Evolutionary conservation across 35 echinoderm and acorn worm genomes (phyloP).

Genomic region (Apostichopus californicus): DNA sequence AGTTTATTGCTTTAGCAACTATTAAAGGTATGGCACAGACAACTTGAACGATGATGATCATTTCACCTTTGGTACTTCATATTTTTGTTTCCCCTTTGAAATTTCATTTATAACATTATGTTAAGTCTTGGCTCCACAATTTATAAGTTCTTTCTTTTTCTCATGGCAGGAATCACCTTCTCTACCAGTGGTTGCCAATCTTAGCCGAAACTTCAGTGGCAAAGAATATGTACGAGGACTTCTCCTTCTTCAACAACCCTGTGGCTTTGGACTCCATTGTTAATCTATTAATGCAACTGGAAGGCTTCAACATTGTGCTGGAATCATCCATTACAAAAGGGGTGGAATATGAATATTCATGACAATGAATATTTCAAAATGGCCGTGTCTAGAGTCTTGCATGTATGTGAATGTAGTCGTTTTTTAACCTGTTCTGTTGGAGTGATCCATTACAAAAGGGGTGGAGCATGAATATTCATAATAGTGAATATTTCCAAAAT

Average conservation of each 20-base stretch:
- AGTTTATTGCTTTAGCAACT: no score
- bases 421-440: constrained; percentile 54
- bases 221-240: constrained; percentile 94
- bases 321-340: constrained; percentile 96
- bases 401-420: no score
- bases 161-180: constrained; percentile 83
- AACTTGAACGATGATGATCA: no score
- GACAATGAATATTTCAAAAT: background rate
- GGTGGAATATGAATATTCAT: constrained; percentile 81
- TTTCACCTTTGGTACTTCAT: no score
- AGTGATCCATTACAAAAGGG: constrained; percentile 87
- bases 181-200: constrained; percentile 90
- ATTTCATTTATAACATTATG: no score
- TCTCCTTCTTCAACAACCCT: constrained; percentile 76
- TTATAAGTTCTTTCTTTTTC: constrained; percentile 12
- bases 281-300: constrained; percentile 89
- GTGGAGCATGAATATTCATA: constrained; percentile 42
- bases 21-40: no score
- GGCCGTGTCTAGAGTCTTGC: background rate
- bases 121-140: no score
- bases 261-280: constrained; percentile 74
- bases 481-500: background rate
- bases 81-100: no score
- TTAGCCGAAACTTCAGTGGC: constrained; percentile 92
- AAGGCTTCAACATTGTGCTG: constrained; percentile 87